These are phyloP conservation scores for Mareca penelope DNA, from an alignment of 2,797 vertebrate genomes.

Conservation along the genomic window DNA sequence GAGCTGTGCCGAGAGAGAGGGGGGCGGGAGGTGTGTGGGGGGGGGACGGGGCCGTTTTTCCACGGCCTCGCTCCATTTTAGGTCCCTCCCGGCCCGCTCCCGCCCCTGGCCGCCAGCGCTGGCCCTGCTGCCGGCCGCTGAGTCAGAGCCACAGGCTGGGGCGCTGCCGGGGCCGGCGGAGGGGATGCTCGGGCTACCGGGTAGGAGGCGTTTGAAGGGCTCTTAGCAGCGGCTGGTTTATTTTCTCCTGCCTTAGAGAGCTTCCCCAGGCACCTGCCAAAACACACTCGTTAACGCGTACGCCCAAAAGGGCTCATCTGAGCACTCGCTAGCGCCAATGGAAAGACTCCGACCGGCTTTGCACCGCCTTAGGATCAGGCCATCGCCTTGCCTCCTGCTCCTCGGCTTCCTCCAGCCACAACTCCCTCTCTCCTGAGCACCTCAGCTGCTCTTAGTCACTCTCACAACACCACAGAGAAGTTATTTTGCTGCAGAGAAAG, in stretches of 20 bases:
- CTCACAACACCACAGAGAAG: neutral
- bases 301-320: constrained; percentile 13
- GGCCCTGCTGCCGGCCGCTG: constrained; percentile 13
- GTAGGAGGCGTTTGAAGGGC: neutral
- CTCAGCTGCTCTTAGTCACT: constrained; percentile 36
- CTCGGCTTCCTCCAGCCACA: constrained; percentile 1
- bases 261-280: constrained; percentile 49
- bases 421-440: neutral
- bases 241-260: neutral
- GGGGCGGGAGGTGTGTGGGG: neutral
- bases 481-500: neutral
- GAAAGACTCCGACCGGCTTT: neutral
- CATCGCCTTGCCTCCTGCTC: neutral
- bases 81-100: neutral
- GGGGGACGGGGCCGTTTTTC: neutral
- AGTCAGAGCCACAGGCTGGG: neutral
- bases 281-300: neutral
- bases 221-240: neutral
- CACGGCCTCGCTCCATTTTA: neutral
- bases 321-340: constrained; percentile 6
- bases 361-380: constrained; percentile 28
- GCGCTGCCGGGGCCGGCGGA: neutral
- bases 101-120: neutral
- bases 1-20: neutral
- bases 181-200: neutral